Conservation (phyloP, 2,888 invertebrate species). For the Chymomyza procnemis region DNA sequence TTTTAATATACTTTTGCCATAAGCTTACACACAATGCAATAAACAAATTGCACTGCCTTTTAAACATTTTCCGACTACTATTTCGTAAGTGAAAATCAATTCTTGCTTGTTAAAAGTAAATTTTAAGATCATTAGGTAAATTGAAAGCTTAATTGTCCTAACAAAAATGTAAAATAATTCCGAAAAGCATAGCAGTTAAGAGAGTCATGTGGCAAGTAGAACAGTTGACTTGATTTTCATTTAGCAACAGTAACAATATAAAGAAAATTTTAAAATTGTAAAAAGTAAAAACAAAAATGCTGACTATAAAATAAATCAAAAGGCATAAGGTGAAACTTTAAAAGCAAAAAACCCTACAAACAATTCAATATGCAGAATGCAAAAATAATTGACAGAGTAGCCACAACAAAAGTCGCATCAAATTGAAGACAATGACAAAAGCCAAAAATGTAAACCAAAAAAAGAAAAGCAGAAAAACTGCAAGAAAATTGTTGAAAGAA, state of each 20-base stretch:
- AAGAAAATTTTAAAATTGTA: not conserved
- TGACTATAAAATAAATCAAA: not conserved
- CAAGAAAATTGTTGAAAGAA: no score
- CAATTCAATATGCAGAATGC: not conserved
- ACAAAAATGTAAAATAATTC: not conserved
- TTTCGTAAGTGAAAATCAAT: not conserved
- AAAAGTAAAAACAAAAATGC: not conserved
- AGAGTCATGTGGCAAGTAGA: not conserved
- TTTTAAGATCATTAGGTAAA: not conserved
- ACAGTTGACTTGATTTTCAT: not conserved
- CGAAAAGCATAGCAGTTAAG: not conserved
- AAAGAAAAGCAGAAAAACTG: no score
- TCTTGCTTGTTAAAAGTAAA: not conserved
- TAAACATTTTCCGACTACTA: not conserved
- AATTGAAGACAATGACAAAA: constrained; percentile 41
- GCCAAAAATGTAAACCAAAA: not conserved
- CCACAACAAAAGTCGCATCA: constrained; percentile 48
- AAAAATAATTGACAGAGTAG: constrained; percentile 52
- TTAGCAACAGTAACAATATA: not conserved
- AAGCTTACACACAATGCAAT: not conserved
- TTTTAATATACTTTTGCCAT: not conserved
- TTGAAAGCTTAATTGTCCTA: not conserved
- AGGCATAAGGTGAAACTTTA: not conserved
- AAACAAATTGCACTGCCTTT: not conserved
- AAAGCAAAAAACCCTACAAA: not conserved